Conservation (phyloP, 2,888 invertebrate genomes). For the Hermodice carunculata region DNA sequence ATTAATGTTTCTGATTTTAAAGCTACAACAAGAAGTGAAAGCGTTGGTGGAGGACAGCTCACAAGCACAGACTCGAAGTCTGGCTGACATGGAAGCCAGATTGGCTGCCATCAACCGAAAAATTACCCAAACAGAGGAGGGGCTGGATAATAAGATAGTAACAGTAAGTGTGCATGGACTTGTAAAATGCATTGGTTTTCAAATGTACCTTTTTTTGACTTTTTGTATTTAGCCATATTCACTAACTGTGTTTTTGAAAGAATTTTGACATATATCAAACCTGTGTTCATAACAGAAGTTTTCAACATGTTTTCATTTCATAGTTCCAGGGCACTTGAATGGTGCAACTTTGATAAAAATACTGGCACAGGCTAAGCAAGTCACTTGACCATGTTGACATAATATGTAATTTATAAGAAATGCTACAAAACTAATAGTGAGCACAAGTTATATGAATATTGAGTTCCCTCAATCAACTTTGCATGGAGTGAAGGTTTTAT, state of each 20-base stretch:
- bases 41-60: slow-evolving; percentile 51
- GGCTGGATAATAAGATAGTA: slow-evolving; percentile 53
- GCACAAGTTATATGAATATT: too few species aligned
- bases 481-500: too few species aligned
- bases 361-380: too few species aligned
- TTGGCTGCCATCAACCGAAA: slow-evolving; percentile 51
- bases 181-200: background rate
- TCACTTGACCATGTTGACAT: too few species aligned
- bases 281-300: too few species aligned
- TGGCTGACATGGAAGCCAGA: slow-evolving; percentile 61
- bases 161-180: slow-evolving; percentile 43
- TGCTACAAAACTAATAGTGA: too few species aligned
- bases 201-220: background rate
- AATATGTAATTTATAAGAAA: too few species aligned
- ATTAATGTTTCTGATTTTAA: background rate
- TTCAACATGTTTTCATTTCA: background rate
- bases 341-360: too few species aligned
- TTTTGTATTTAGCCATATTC: too few species aligned
- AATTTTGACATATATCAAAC: too few species aligned
- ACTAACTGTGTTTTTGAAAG: too few species aligned
- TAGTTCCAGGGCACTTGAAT: background rate
- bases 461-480: too few species aligned
- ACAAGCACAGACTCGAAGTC: slow-evolving; percentile 51
- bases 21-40: slow-evolving; percentile 58
- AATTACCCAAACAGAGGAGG: slow-evolving; percentile 50